Evolutionary conservation across 2,797 vertebrate genomes (phyloP), one percentile per base, ranked within the genome.

Genomic region (Vultur gryphus): DNA sequence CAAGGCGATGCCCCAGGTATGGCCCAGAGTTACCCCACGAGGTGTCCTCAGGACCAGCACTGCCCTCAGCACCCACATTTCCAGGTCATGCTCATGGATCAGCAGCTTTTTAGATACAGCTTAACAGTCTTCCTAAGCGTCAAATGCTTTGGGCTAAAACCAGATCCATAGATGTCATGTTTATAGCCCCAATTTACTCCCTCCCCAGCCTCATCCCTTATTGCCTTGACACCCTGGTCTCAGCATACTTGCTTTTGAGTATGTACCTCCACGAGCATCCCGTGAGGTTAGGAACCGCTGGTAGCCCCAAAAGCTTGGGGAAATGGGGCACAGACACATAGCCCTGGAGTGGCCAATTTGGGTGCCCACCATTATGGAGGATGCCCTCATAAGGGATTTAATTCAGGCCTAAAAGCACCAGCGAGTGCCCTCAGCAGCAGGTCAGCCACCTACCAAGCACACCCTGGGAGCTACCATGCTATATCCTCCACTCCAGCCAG

Each of bases 111-210:
- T 65, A n/a, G 13, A 9, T 1, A 7, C 9, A 33, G 11, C 33
- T 16, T 2, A 4, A 35, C 23, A 39, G 12, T 4, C 16, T 21
- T 19, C 49, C 33, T 5, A 16, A 10, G 13, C 1, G 6, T 10
- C 58, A 10, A 49, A 12, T 6, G 25, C 4, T 61, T 72, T 14
- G 20, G 29, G 28, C 17, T 25, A 15, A 78, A 66, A 9, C 21
- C 69, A 78, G 35, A 39, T 11, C 13, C 17, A 3, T 0, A 8
- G 37, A 25, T 1, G 1, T 3, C 67, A 10, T 0, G 0, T 26
- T 51, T 10, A 5, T 3, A 54, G 19, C n/a, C 52, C 37, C 7
- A 4, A 17, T 2, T 62, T 0, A 2, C 49, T 61, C 41, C 14
- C 18, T 79, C 57, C 21, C 10, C 64, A 49, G 16, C 55, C 21